Conservation (phyloP, 2,888 invertebrate species). For the Orgyia antiqua region DNA sequence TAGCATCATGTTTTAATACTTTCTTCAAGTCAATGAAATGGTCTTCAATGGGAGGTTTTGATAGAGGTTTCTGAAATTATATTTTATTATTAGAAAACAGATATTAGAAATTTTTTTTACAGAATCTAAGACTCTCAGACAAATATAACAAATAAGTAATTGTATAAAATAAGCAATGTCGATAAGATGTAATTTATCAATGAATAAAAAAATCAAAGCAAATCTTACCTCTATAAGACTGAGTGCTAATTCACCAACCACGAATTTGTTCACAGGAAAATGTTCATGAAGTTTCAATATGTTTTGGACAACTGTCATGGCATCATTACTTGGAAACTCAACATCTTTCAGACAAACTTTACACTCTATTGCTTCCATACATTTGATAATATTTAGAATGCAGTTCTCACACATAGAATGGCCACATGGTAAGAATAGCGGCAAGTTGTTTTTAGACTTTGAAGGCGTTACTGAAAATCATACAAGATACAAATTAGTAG, state of each 20-base stretch:
- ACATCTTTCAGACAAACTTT: constrained; percentile 60
- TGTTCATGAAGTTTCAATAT: constrained; percentile 38
- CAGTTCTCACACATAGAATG: constrained; percentile 84
- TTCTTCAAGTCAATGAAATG: constrained; percentile 48
- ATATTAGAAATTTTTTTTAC: too few species aligned
- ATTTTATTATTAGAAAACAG: too few species aligned
- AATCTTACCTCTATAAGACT: constrained; percentile 42
- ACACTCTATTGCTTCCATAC: constrained; percentile 66
- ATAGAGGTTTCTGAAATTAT: background rate
- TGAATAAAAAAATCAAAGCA: too few species aligned
- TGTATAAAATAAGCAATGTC: too few species aligned
- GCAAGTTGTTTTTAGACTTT: constrained; percentile 51
- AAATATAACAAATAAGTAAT: too few species aligned
- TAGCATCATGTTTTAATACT: constrained; percentile 38
- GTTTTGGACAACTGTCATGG: constrained; percentile 31
- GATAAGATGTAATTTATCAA: too few species aligned
- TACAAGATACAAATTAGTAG: background rate
- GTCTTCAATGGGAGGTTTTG: constrained; percentile 13
- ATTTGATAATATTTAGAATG: constrained; percentile 51
- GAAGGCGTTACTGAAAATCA: constrained; percentile 30
- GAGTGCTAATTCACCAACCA: constrained; percentile 57
- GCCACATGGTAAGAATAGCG: constrained; percentile 81
- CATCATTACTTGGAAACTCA: constrained; percentile 31
- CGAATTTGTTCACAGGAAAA: constrained; percentile 55
- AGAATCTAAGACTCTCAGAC: too few species aligned